phyloP scores from a whole-genome alignment of 1,140 invertebrate genomes.

The Chelonus insularis region DNA sequence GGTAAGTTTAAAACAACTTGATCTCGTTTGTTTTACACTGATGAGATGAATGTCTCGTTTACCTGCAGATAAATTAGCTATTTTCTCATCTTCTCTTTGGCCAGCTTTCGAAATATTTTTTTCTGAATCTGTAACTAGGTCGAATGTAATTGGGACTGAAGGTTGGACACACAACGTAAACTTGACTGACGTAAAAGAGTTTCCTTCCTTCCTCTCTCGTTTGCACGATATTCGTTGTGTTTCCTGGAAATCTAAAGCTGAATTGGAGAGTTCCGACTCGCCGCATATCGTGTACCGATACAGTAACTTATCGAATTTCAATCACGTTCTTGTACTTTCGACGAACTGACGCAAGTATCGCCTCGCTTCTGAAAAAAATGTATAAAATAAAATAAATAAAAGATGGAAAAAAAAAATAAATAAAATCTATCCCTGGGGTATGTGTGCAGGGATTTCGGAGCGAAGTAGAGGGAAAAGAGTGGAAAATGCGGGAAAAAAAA shows the following conservation, averaged over 20 bases:
- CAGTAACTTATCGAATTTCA: conserved; percentile 39
- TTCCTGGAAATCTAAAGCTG: not conserved
- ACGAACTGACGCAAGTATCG: conserved; percentile 29
- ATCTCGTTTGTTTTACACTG: conserved; percentile 14
- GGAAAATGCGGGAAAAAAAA: conserved; percentile 3
- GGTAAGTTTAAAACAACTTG: conserved; percentile 15
- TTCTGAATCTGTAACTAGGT: not conserved
- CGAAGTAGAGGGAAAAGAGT: conserved; percentile 1
- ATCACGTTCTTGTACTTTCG: conserved; percentile 41
- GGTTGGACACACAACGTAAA: not conserved
- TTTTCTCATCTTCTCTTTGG: not conserved
- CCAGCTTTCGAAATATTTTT: not conserved
- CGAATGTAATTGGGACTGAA: not conserved
- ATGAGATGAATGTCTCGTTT: conserved; percentile 6
- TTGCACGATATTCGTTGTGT: conserved; percentile 8
- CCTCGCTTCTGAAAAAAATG: not conserved
- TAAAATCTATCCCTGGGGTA: not conserved
- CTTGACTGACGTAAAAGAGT: not conserved
- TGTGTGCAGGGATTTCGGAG: conserved; percentile 5
- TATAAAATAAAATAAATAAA: conserved; percentile 4
- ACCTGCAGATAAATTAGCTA: not conserved
- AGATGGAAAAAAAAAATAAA: not conserved
- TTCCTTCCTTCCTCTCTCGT: not conserved
- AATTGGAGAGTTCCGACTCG: conserved; percentile 1
- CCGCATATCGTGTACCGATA: conserved; percentile 8